phyloP scores from a whole-genome alignment of 2,888 invertebrate species.

The Apamea monoglypha region DNA sequence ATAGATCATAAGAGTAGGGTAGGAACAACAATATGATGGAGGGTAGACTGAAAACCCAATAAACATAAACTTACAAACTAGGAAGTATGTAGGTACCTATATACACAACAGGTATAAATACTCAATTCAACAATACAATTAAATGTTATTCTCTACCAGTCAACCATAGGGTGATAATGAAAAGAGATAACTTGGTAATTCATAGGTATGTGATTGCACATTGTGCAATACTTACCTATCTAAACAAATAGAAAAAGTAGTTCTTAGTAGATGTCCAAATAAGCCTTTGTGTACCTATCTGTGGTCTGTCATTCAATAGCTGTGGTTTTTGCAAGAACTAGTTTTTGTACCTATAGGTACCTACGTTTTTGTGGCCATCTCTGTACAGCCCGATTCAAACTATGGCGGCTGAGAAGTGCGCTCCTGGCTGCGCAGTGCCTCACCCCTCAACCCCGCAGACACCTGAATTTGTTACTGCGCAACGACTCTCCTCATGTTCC shows the following conservation, averaged over 20 bases:
- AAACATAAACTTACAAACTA: too few species aligned
- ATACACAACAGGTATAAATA: too few species aligned
- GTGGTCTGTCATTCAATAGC: slow-evolving; percentile 13
- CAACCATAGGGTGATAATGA: background rate
- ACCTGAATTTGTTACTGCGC: too few species aligned
- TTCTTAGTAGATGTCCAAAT: background rate
- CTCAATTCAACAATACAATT: background rate
- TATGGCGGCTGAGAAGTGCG: too few species aligned
- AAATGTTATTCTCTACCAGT: background rate
- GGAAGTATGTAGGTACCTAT: too few species aligned
- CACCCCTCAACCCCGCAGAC: too few species aligned
- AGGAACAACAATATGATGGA: too few species aligned
- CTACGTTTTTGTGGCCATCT: background rate
- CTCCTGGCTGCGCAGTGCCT: too few species aligned
- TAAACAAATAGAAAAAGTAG: background rate
- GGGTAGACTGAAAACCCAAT: too few species aligned
- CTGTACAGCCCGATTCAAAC: background rate
- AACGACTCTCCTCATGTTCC: too few species aligned
- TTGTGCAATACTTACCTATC: background rate
- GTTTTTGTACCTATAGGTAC: slow-evolving; percentile 4
- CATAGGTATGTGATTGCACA: background rate
- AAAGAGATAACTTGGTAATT: background rate
- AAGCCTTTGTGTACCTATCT: background rate
- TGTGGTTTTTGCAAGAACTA: slow-evolving; percentile 2
- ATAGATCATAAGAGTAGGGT: too few species aligned